These are phyloP conservation scores for Lacanobia wlatinum DNA, from an alignment of 2,888 invertebrate species.

Conservation along the genomic window DNA sequence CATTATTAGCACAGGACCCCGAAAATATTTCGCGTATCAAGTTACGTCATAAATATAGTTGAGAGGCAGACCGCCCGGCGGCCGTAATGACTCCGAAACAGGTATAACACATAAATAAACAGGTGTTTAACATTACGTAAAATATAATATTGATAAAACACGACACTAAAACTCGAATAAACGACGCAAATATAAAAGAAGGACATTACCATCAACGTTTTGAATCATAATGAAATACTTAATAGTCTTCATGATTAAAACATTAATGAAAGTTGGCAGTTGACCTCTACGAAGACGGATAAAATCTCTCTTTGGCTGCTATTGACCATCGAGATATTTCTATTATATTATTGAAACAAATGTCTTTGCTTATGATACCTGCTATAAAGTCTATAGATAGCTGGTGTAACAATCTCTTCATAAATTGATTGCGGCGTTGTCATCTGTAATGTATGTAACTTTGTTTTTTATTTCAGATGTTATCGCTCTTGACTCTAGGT, in stretches of 20 bases:
- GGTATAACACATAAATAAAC: constrained; percentile 53
- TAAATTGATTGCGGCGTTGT: not conserved
- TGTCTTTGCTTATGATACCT: not conserved
- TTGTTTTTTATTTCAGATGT: too few relatives aligned
- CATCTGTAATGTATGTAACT: not conserved
- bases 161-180: constrained; percentile 50
- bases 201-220: constrained; percentile 44
- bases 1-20: constrained; percentile 13
- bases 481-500: too few relatives aligned
- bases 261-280: constrained; percentile 41
- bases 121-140: constrained; percentile 45
- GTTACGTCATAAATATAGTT: constrained; percentile 49
- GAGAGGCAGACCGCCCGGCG: constrained; percentile 66
- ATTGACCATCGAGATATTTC: constrained; percentile 12
- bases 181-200: constrained; percentile 55
- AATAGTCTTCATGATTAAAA: constrained; percentile 39
- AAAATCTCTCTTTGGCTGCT: constrained; percentile 2
- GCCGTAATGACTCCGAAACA: constrained; percentile 57
- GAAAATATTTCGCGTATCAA: constrained; percentile 36
- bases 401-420: not conserved
- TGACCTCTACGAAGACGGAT: constrained; percentile 22
- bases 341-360: constrained; percentile 3
- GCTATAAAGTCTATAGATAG: not conserved
- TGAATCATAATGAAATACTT: constrained; percentile 38
- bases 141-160: constrained; percentile 45